phyloP scores from a whole-genome alignment of 2,888 invertebrate genomes.

The Nymphalis polychloros region DNA sequence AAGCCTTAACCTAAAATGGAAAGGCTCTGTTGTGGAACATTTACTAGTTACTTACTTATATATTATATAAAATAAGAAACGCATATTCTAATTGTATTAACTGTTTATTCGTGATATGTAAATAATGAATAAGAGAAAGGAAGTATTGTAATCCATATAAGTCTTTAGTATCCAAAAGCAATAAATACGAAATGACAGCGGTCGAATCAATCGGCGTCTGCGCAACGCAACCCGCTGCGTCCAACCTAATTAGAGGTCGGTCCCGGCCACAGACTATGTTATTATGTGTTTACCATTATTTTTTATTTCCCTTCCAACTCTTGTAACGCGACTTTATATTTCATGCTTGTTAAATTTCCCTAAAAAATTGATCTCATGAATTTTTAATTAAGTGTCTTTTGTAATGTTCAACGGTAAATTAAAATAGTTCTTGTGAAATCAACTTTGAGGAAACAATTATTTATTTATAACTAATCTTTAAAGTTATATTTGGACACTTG shows the following conservation, averaged over 20 bases:
- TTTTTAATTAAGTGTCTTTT: conserved; percentile 8
- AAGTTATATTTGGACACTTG: neutral
- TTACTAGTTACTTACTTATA: no score
- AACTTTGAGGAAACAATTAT: neutral
- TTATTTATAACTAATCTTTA: neutral
- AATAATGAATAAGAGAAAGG: neutral
- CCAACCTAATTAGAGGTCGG: conserved; percentile 60
- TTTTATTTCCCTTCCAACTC: conserved; percentile 10
- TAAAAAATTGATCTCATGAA: conserved; percentile 10
- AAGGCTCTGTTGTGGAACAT: no score
- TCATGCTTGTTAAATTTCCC: conserved; percentile 15
- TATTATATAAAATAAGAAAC: no score
- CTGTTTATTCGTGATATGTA: no score
- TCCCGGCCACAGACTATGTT: conserved; percentile 46
- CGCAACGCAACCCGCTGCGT: conserved; percentile 47
- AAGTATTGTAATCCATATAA: conserved; percentile 39
- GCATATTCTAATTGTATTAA: no score
- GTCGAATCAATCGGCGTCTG: conserved; percentile 64
- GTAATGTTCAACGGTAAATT: neutral
- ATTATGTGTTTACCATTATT: conserved; percentile 53
- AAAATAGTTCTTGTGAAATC: conserved; percentile 1
- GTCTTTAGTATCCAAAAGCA: conserved; percentile 44
- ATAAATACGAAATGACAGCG: conserved; percentile 74
- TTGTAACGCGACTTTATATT: conserved; percentile 15
- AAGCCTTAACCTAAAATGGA: no score